Evolutionary conservation across 2,888 invertebrate genomes (phyloP).

Genomic region (Leptopilina myrica): DNA sequence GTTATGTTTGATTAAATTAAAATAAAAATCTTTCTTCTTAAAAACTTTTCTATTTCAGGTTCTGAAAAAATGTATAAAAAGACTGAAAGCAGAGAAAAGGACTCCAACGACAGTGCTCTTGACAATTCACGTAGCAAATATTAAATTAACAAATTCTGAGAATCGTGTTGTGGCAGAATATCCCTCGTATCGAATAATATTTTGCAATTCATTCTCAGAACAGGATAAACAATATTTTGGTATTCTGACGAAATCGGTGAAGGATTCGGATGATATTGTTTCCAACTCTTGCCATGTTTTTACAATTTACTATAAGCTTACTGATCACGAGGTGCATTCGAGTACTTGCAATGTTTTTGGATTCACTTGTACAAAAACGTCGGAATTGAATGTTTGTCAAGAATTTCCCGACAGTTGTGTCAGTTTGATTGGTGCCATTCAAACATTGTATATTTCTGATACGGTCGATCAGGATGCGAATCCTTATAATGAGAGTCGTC

Average conservation of each 20-base stretch:
- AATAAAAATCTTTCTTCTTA: neutral
- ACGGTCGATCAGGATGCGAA: conserved; percentile 66
- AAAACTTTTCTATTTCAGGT: conserved; percentile 77
- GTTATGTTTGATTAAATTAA: neutral
- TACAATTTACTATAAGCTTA: conserved; percentile 91
- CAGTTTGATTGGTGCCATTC: conserved; percentile 80
- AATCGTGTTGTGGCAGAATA: conserved; percentile 91
- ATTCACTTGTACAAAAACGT: conserved; percentile 89
- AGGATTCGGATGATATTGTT: conserved; percentile 78
- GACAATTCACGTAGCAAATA: conserved; percentile 88
- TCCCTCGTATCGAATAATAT: conserved; percentile 90
- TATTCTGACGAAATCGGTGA: conserved; percentile 89
- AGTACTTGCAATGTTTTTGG: conserved; percentile 90
- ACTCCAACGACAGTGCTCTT: conserved; percentile 89
- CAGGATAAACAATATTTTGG: conserved; percentile 96
- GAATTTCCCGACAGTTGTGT: conserved; percentile 94
- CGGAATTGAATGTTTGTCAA: conserved; percentile 87
- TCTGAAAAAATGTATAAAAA: conserved; percentile 91
- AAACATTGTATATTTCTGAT: conserved; percentile 78
- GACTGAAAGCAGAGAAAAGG: conserved; percentile 92
- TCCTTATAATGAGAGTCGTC: conserved; percentile 64
- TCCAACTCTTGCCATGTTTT: conserved; percentile 97
- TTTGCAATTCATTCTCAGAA: conserved; percentile 93
- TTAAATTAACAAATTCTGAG: conserved; percentile 87
- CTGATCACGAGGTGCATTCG: conserved; percentile 88